Evolutionary conservation across 2,797 vertebrate genomes (phyloP).

Genomic region (Sparidentex hasta): DNA sequence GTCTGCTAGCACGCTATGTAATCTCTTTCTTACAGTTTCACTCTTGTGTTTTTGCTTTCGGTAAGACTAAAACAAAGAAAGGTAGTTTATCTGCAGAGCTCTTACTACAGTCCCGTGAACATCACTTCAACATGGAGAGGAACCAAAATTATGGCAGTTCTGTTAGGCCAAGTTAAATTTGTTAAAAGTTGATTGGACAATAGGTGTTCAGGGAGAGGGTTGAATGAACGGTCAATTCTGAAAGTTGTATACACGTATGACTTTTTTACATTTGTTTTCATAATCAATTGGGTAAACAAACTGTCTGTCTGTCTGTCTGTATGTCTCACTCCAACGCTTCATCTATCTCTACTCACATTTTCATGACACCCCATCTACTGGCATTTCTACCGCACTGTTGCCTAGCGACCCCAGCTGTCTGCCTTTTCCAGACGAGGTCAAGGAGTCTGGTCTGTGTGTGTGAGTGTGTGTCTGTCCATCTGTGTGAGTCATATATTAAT

Average conservation of each 20-base stretch:
- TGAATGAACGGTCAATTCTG: not conserved
- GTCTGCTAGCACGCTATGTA: not conserved
- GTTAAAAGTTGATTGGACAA: not conserved
- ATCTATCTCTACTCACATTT: slow-evolving; percentile 48
- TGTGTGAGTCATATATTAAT: slow-evolving; percentile 42
- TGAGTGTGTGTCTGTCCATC: slow-evolving; percentile 1
- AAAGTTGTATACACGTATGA: no score
- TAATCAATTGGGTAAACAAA: no score
- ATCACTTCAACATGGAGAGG: not conserved
- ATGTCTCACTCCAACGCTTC: slow-evolving; percentile 24
- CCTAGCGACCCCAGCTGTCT: slow-evolving; percentile 71
- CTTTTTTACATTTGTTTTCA: no score
- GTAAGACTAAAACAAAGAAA: not conserved
- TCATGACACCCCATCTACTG: slow-evolving; percentile 65
- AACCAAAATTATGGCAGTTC: not conserved
- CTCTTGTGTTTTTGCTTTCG: not conserved
- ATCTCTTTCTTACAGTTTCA: not conserved
- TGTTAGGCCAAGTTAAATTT: not conserved
- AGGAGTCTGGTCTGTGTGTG: slow-evolving; percentile 35
- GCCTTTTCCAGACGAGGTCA: slow-evolving; percentile 72
- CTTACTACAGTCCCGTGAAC: no score
- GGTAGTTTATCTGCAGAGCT: not conserved
- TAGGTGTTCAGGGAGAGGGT: not conserved
- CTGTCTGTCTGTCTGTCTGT: slow-evolving; percentile 1
- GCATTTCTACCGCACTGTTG: slow-evolving; percentile 68